Conservation (phyloP, 2,113 vertebrate genomes). For the Passer montanus region DNA sequence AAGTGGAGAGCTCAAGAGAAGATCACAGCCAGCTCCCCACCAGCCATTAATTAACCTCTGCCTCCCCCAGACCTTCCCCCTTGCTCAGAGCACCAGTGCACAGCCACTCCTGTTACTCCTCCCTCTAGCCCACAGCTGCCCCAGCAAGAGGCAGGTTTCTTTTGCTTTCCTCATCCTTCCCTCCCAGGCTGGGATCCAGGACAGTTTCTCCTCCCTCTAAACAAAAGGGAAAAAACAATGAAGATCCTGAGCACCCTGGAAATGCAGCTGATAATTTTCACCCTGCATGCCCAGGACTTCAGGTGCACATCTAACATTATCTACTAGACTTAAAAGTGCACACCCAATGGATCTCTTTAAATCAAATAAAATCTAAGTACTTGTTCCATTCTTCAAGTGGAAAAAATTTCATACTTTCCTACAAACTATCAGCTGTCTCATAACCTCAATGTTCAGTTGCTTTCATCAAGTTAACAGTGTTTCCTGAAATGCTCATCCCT, state of each 20-base stretch:
- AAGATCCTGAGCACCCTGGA: background rate
- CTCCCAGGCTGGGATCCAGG: background rate
- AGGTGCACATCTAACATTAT: rapidly evolving
- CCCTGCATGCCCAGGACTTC: rapidly evolving
- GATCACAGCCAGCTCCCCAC: background rate
- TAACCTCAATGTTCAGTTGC: background rate
- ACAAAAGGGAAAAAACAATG: background rate
- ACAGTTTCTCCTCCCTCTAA: background rate
- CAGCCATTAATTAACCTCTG: background rate
- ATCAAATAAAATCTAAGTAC: background rate
- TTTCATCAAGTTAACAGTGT: background rate
- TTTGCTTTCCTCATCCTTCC: background rate
- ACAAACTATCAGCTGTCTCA: background rate
- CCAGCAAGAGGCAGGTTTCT: background rate
- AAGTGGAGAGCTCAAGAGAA: background rate
- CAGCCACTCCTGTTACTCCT: background rate
- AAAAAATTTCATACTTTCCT: background rate
- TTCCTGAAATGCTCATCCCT: background rate
- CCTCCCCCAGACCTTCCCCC: background rate
- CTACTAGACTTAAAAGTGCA: background rate
- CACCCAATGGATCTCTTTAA: background rate
- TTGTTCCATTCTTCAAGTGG: background rate
- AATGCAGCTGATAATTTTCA: background rate
- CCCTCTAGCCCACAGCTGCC: background rate
- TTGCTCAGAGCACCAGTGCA: background rate